Conservation (phyloP, 2,888 invertebrate genomes). For the Acronicta aceris region DNA sequence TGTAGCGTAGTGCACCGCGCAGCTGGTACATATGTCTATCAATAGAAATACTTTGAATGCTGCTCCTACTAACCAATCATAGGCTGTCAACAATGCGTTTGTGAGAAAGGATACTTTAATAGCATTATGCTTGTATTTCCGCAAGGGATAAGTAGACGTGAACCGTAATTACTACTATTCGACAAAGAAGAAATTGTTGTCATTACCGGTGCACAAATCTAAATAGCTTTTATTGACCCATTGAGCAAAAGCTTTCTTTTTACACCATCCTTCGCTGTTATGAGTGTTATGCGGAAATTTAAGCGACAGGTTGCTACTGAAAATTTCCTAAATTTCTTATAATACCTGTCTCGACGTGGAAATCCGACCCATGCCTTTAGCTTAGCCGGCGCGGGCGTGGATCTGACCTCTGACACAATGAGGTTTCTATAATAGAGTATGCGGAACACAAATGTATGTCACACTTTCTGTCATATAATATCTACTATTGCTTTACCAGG, state of each 20-base stretch:
- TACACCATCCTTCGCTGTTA: too few relatives aligned
- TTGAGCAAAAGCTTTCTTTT: background rate
- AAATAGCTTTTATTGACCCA: too few relatives aligned
- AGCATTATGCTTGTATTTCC: background rate
- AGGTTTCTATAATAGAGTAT: constrained; percentile 30
- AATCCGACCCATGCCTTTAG: background rate
- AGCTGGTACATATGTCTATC: constrained; percentile 36
- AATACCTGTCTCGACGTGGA: background rate
- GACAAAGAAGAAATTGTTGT: background rate
- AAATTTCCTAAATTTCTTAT: too few relatives aligned
- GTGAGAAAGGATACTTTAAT: background rate
- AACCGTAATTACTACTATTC: background rate
- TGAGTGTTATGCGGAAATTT: too few relatives aligned
- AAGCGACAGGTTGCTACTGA: too few relatives aligned
- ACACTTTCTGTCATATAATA: constrained; percentile 6
- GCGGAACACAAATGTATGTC: constrained; percentile 33
- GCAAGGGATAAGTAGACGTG: background rate
- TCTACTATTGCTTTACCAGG: constrained; percentile 9
- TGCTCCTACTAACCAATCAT: constrained; percentile 31
- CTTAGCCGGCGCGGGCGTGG: background rate
- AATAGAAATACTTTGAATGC: constrained; percentile 46
- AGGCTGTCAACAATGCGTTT: constrained; percentile 29
- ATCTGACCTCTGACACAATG: background rate
- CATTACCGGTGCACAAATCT: background rate
- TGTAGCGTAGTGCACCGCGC: background rate